Evolutionary conservation across 2,888 invertebrate species (phyloP), one percentile per base, ranked within the genome.

Genomic region (Labia minor): DNA sequence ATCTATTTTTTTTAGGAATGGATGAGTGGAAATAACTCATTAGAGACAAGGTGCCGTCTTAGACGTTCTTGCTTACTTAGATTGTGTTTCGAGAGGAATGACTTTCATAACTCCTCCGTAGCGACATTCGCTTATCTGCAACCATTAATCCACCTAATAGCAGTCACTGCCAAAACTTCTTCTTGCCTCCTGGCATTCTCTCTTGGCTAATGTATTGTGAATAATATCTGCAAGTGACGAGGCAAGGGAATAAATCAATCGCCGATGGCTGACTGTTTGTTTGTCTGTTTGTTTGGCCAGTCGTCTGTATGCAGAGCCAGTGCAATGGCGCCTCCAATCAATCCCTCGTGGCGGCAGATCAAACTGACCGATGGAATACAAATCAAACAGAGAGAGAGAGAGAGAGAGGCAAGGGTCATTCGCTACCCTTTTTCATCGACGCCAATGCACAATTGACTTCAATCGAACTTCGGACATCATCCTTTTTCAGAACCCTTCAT

Each of bases 31-130:
- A 49, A 49, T 49, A 49, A n/a, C 49, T 49, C 49, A 49, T 49
- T 49, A 49, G 14, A 14, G 49, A 4, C 3, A 14, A 16, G 14
- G 3, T 49, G n/a, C 6, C 16, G 49, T 49, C 49, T 49, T 3
- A 49, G 49, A 49, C 16, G 16, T 49, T 49, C 49, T 49, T 49
- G 49, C 49, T 49, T 11, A 49, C 49, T 49, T 49, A 49, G 49
- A 49, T 49, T 49, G 49, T 49, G 49, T 49, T 49, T 49, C 49
- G 49, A n/a, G 49, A 49, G 49, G 49, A 49, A 49, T 49, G 49
- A 49, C 49, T 49, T 49, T 49, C 49, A 49, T 49, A 49, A 49
- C 49, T 49, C 49, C 6, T 49, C 16, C 49, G 49, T 49, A n/a
- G n/a, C 49, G 49, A 49, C 49, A 49, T 49, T 49, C n/a, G 49